Evolutionary conservation across 1,140 invertebrate genomes (phyloP).

Genomic region (Lepidurus packardi): DNA sequence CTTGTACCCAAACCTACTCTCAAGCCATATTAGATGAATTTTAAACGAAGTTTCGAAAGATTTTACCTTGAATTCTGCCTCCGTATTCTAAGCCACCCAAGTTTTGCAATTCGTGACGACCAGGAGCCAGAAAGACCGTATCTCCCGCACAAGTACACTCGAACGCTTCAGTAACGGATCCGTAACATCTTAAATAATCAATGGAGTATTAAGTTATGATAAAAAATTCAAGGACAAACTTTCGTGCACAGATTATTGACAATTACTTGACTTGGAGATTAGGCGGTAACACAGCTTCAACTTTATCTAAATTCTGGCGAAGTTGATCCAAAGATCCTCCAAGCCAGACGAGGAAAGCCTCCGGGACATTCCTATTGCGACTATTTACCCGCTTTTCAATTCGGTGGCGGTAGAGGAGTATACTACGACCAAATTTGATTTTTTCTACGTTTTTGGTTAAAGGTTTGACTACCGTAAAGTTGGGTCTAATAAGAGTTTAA

Average conservation of each 20-base stretch:
- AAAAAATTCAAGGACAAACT: too few species aligned
- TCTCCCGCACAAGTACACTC: neutral
- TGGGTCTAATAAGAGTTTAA: constrained; percentile 15
- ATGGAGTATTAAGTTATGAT: neutral
- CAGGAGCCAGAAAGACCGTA: constrained; percentile 13
- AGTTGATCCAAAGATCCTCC: neutral
- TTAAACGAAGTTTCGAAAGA: neutral
- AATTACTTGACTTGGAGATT: constrained; percentile 3
- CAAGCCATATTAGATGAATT: neutral
- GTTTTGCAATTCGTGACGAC: neutral
- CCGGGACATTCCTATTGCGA: neutral
- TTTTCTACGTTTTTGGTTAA: neutral
- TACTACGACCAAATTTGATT: neutral
- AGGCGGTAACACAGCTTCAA: neutral
- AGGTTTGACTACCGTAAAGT: neutral
- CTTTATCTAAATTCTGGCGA: neutral
- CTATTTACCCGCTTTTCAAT: neutral
- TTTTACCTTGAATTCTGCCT: neutral
- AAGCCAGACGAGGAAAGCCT: neutral
- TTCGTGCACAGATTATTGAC: too few species aligned
- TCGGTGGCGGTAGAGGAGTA: neutral
- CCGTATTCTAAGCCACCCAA: neutral
- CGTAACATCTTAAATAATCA: neutral
- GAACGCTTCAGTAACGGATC: neutral
- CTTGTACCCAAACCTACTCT: neutral